Evolutionary conservation across 2,113 vertebrate genomes (phyloP).

Genomic region (Oostethus manadensis): DNA sequence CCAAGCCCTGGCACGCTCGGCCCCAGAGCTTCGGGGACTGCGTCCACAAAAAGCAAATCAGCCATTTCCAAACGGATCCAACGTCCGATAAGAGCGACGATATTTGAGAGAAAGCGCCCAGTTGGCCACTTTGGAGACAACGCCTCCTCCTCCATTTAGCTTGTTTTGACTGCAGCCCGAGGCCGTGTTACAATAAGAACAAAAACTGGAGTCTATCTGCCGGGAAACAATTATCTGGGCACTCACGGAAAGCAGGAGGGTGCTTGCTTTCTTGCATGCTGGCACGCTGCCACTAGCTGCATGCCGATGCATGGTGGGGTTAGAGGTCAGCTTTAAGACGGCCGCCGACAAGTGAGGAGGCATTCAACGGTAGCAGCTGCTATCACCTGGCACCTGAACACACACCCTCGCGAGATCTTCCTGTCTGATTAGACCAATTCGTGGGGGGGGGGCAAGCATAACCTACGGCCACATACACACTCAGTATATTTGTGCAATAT

Average conservation of each 20-base stretch:
- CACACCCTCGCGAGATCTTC: slow-evolving; percentile 57
- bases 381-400: slow-evolving; percentile 69
- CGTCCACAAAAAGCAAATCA: slow-evolving; percentile 55
- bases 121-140: slow-evolving; percentile 46
- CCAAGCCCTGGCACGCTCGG: slow-evolving; percentile 51
- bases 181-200: slow-evolving; percentile 54
- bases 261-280: slow-evolving; percentile 43
- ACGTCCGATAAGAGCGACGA: slow-evolving; percentile 59
- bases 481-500: no score
- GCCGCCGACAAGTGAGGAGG: slow-evolving; percentile 33
- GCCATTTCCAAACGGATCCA: slow-evolving; percentile 67
- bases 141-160: slow-evolving; percentile 27
- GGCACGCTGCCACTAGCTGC: slow-evolving; percentile 25
- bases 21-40: slow-evolving; percentile 23
- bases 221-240: slow-evolving; percentile 26
- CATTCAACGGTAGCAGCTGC: slow-evolving; percentile 52
- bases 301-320: slow-evolving; percentile 32
- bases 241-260: slow-evolving; percentile 22
- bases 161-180: slow-evolving; percentile 70
- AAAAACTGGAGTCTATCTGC: slow-evolving; percentile 37
- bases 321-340: slow-evolving; percentile 36
- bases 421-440: slow-evolving; percentile 62
- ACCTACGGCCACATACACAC: no score
- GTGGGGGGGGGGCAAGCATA: slow-evolving; percentile 30
- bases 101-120: slow-evolving; percentile 30